Conservation (phyloP, 2,113 vertebrate genomes). For the Xyrauchen texanus region DNA sequence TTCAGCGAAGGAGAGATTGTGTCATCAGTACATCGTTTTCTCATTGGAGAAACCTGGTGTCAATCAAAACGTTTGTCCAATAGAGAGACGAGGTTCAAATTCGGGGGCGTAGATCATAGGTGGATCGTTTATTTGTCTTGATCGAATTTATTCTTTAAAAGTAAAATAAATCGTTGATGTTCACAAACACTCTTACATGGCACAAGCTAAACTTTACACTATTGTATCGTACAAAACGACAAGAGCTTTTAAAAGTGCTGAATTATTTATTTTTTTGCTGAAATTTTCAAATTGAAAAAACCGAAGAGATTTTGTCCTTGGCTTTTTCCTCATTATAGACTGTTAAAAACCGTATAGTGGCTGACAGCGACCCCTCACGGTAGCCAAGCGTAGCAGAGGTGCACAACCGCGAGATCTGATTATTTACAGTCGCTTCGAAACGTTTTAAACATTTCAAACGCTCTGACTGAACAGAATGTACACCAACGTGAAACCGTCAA, state of each 20-base stretch:
- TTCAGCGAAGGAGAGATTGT: constrained; percentile 13
- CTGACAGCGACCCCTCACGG: not conserved
- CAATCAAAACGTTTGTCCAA: constrained; percentile 28
- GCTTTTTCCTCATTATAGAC: not conserved
- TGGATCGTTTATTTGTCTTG: not conserved
- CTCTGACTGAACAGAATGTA: constrained; percentile 23
- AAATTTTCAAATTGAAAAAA: too few species aligned
- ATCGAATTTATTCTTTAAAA: not conserved
- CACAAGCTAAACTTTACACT: not conserved
- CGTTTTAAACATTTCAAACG: constrained; percentile 3
- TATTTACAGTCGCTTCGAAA: not conserved
- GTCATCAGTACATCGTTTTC: not conserved
- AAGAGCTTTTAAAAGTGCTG: not conserved
- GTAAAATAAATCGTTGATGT: not conserved
- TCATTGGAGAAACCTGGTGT: not conserved
- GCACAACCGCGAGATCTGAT: not conserved
- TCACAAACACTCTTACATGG: not conserved
- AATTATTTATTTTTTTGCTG: too few species aligned
- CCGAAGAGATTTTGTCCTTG: not conserved
- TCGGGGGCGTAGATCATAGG: not conserved
- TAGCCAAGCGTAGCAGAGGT: too few species aligned
- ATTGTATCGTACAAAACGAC: not conserved
- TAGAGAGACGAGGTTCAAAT: constrained; percentile 2
- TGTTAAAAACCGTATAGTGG: constrained; percentile 7
- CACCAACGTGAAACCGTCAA: not conserved